These are phyloP conservation scores for Hemitrygon akajei DNA, from an alignment of 2,797 vertebrate species.

Conservation along the genomic window DNA sequence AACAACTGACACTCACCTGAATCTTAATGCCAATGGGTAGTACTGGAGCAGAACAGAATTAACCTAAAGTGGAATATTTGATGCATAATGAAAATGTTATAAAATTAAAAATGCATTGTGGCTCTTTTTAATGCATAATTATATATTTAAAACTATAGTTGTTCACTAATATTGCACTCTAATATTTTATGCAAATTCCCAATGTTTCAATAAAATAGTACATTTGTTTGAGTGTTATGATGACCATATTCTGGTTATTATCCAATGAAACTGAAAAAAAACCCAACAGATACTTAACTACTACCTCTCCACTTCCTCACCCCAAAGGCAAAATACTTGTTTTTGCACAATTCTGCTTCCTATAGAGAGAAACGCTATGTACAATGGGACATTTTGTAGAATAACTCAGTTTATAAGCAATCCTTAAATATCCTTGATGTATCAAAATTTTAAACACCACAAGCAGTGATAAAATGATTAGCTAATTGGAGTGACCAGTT, in stretches of 20 bases:
- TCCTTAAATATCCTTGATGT: not conserved
- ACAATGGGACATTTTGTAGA: not conserved
- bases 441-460: no score
- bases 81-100: not conserved
- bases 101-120: not conserved
- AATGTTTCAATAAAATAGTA: not conserved
- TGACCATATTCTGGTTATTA: no score
- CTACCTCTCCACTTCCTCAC: no score
- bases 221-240: not conserved
- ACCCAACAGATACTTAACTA: not conserved
- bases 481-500: no score
- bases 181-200: not conserved
- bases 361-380: not conserved
- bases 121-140: not conserved
- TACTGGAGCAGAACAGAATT: not conserved
- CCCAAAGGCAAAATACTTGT: not conserved
- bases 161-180: not conserved
- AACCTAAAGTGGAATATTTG: not conserved
- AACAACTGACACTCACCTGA: not conserved
- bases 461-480: no score
- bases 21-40: not conserved
- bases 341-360: not conserved
- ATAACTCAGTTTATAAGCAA: not conserved
- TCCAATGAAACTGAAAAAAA: no score
- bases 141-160: not conserved